Percentiles rank a stretch among this genome's conserved stretches.
Conservation (phyloP, 2,113 vertebrate genomes). For the Pongo pygmaeus region DNA sequence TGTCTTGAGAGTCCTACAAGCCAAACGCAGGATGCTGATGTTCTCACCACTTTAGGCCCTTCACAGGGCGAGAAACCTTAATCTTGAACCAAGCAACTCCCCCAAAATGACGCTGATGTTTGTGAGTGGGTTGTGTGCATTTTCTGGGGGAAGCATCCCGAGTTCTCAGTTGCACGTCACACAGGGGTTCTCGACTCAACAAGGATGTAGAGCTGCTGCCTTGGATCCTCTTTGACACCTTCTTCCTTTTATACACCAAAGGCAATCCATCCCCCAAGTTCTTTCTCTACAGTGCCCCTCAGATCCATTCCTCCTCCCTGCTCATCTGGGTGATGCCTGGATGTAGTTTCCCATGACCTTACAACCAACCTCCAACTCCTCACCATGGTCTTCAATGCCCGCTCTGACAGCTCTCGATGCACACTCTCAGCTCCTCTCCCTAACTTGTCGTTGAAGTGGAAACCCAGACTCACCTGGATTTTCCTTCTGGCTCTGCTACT, state of each 20-base stretch:
- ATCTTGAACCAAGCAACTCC: background rate
- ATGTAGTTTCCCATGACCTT: background rate
- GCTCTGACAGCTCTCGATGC: background rate
- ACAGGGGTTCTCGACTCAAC: background rate
- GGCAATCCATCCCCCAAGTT: background rate
- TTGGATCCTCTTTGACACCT: background rate
- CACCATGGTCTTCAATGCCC: rapidly evolving
- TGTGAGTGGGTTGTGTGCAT: background rate
- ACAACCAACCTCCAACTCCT: background rate
- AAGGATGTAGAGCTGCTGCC: background rate
- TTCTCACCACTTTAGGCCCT: background rate
- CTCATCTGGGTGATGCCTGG: background rate
- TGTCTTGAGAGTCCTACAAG: background rate
- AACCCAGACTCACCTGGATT: background rate
- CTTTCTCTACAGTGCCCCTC: background rate
- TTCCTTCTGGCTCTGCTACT: background rate
- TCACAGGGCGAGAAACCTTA: background rate
- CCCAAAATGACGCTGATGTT: rapidly evolving
- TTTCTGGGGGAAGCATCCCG: background rate
- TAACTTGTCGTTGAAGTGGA: background rate
- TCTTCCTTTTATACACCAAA: too few relatives aligned
- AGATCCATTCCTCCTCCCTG: background rate
- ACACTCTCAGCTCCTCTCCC: background rate
- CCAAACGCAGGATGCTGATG: background rate
- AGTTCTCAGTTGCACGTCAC: background rate